Conservation (phyloP, 2,888 invertebrate species). For the Mythimna vitellina region DNA sequence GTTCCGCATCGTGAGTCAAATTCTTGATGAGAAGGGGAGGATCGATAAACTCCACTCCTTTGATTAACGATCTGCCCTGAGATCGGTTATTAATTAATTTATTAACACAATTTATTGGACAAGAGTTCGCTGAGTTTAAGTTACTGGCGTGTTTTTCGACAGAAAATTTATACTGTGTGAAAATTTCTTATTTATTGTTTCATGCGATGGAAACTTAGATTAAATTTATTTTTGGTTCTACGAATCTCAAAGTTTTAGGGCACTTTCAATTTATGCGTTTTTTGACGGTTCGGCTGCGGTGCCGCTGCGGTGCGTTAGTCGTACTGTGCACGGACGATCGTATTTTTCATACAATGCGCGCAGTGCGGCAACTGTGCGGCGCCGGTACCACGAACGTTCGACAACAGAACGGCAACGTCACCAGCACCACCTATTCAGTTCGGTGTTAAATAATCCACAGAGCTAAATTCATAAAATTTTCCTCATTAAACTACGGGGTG, state of each 20-base stretch:
- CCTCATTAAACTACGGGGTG: too few species aligned
- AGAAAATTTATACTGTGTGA: conserved; percentile 51
- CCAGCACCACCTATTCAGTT: too few species aligned
- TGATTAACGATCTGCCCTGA: conserved; percentile 63
- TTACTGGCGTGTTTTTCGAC: conserved; percentile 59
- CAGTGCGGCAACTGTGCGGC: too few species aligned
- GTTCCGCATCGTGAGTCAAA: conserved; percentile 52
- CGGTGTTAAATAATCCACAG: too few species aligned
- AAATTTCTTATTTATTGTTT: conserved; percentile 56
- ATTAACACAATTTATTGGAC: conserved; percentile 63
- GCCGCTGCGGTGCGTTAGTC: too few species aligned
- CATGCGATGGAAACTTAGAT: conserved; percentile 36
- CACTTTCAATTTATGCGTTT: too few species aligned
- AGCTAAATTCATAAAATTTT: too few species aligned
- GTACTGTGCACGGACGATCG: too few species aligned
- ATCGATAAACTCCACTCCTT: conserved; percentile 54
- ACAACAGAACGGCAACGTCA: too few species aligned
- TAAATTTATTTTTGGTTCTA: conserved; percentile 48
- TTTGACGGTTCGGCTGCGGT: too few species aligned
- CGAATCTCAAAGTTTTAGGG: conserved; percentile 28
- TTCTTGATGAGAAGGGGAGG: conserved; percentile 53
- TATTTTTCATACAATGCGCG: too few species aligned
- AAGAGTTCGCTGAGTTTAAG: conserved; percentile 56
- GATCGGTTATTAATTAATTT: conserved; percentile 68
- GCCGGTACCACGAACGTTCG: too few species aligned